Base-by-base conservation (phyloP, 2,888 invertebrate genomes). In the Lomographa bimaculata region DNA sequence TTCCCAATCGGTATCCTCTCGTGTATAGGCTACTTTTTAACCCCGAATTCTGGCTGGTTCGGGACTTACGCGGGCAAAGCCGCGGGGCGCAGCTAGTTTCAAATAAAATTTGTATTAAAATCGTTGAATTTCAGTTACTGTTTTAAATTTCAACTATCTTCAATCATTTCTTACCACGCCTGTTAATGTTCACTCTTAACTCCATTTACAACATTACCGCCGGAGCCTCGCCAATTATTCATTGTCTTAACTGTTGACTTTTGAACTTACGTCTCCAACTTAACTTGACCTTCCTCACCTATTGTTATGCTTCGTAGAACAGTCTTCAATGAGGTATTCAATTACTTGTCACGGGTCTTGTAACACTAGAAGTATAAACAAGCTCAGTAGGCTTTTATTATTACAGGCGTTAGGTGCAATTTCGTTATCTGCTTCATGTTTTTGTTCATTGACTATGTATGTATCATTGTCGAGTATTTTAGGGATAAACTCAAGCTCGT, bases 401-500 rank as follows among this genome's bases (percentile, higher is more conserved):
- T 43, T 40, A 19, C 18, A 27, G 29, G 24, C 46, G 12, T 54
- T 57, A 51, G 50, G 62, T 55, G 57, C 46, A 58, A 44, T 59
- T 56, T 61, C 52, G 54, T 51, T 57, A 51, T 45, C 46, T 40
- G 50, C 54, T 58, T 49, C 42, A 50, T 25, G 11, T 43, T 38
- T 23, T 42, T 7, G 33, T 52, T 53, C 46, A 50, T 57, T 58
- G 49, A 63, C 46, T 59, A 62, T 27, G 27, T 64, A 71, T 62
- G 54, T 44, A 37, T 62, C 43, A 71, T 77, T 72, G 71, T 71
- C 48, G 46, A 37, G 43, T 58, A 50, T 48, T n/a, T 55, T 46
- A 56, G 64, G 62, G 64, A 60, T 62, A 57, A 56, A 61, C 56
- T 51, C 56, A 50, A 54, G 60, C 57, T 55, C 73, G 64, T 76